Conservation (phyloP, 37 sponge, comb jelly and placozoan species). For the Crambe crambe region DNA sequence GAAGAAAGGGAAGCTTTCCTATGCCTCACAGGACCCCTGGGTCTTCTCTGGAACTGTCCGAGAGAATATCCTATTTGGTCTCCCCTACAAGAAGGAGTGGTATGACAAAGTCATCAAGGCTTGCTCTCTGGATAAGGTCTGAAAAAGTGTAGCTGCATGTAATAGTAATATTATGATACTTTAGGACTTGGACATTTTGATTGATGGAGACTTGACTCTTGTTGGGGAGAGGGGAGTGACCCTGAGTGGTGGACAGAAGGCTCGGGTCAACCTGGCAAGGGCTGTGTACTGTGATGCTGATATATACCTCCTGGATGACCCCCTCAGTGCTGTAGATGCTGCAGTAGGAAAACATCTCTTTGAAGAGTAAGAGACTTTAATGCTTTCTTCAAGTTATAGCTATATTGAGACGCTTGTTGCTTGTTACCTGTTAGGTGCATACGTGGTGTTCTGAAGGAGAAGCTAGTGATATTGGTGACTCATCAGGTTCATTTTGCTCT, state of each 20-base stretch:
- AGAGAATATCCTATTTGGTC: conserved; percentile 77
- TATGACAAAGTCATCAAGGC: conserved; percentile 53
- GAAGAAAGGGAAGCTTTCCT: conserved; percentile 47
- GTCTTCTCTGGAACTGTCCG: conserved; percentile 73
- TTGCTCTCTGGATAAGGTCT: conserved; percentile 49
- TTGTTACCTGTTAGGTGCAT: conserved; percentile 9
- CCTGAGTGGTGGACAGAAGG: conserved; percentile 95
- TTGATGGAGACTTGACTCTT: conserved; percentile 80
- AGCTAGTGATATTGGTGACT: conserved; percentile 71
- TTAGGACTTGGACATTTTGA: conserved; percentile 67
- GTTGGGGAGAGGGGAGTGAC: conserved; percentile 93
- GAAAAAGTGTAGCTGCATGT: background rate
- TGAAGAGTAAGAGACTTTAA: conserved; percentile 39
- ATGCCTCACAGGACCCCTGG: conserved; percentile 81
- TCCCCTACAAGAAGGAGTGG: conserved; percentile 12
- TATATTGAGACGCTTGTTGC: background rate
- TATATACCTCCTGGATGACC: conserved; percentile 84
- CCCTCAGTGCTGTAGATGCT: conserved; percentile 88
- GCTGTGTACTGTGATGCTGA: conserved; percentile 78
- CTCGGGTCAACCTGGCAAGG: conserved; percentile 86
- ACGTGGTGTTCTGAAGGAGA: conserved; percentile 53
- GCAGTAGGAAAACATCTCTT: conserved; percentile 71
- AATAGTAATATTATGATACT: no score
- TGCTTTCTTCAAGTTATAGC: no score
- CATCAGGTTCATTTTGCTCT: conserved; percentile 86